Evolutionary conservation across 2,888 invertebrate genomes (phyloP).

Genomic region (Cantharis lateralis): DNA sequence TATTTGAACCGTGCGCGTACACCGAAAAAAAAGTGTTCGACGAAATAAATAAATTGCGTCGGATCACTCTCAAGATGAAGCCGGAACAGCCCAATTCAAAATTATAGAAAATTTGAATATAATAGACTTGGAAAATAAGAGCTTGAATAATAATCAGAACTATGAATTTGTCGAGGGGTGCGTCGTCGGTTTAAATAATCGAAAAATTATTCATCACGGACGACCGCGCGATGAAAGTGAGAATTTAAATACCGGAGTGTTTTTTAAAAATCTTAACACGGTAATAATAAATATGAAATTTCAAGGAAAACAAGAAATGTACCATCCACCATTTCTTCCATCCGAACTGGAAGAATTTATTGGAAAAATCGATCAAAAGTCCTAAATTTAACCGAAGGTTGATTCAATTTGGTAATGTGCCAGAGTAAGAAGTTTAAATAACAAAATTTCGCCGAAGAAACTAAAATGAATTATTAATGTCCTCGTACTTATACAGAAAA

Average conservation of each 20-base stretch:
- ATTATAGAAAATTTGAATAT: constrained; percentile 2
- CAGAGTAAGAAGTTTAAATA: not conserved
- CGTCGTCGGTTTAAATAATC: not conserved
- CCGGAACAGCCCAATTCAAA: not conserved
- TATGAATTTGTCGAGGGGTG: not conserved
- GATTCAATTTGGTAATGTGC: not conserved
- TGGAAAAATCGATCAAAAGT: not conserved
- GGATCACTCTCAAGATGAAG: not conserved
- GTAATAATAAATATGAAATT: not conserved
- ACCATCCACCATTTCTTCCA: not conserved
- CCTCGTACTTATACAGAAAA: not conserved
- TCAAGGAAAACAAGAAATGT: not conserved
- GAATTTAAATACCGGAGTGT: not conserved
- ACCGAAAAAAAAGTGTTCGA: not conserved
- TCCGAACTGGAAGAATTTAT: not conserved
- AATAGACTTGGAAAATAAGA: not conserved
- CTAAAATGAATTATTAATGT: not conserved
- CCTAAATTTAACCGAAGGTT: constrained; percentile 8
- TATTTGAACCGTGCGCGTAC: not conserved
- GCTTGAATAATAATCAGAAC: constrained; percentile 1
- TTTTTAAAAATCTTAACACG: not conserved
- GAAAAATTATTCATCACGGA: not conserved
- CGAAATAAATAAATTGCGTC: not conserved
- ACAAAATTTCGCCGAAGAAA: not conserved
- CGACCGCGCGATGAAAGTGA: not conserved